Evolutionary conservation across 2,888 invertebrate genomes (phyloP), one percentile per base, ranked within the genome.

Genomic region (Clanis bilineata): DNA sequence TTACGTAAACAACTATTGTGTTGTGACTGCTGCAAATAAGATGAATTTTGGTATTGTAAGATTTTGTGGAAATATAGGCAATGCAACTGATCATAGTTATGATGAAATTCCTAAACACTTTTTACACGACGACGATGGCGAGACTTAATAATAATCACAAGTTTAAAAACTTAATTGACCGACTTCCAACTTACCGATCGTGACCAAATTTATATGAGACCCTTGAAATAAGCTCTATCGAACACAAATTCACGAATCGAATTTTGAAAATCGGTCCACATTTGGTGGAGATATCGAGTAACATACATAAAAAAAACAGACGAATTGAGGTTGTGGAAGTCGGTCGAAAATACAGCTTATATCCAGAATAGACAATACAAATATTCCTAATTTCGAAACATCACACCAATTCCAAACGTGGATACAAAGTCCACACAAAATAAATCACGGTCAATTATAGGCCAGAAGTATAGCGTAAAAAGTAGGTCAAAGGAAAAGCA

Each of bases 391-490:
- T 12, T 12, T 15, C 6, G 36, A 15, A 43, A 4, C 28, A 25
- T 21, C 10, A 41, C 3, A 22, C 12, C 18, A 5, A 32, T 36
- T 12, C 12, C 36, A 36, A 10, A 12, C n/a, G 2, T 7, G 3
- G 21, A 44, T 32, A 12, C n/a, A 4, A n/a, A 45, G 25, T n/a
- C 23, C 10, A 51, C 2, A 18, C 28, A 32, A 32, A 18, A 32
- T 10, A 51, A 32, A 51, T 28, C 28, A 32, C 18, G 51, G 51
- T 32, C 18, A 10, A 32, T 51, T 15, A n/a, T 10, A 51, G 28
- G 18, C 51, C 18, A 54, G 59, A 62, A 54, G 56, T 41, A 57
- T 61, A 66, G 63, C 63, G 66, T 18, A 51, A 51, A 51, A 39
- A 39, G 18, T 38, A 12, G 23, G 47, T 25, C 25, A 58, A 58